These are phyloP conservation scores for Acanthacorydalis orientalis DNA, from an alignment of 2,888 invertebrate genomes.

Conservation along the genomic window DNA sequence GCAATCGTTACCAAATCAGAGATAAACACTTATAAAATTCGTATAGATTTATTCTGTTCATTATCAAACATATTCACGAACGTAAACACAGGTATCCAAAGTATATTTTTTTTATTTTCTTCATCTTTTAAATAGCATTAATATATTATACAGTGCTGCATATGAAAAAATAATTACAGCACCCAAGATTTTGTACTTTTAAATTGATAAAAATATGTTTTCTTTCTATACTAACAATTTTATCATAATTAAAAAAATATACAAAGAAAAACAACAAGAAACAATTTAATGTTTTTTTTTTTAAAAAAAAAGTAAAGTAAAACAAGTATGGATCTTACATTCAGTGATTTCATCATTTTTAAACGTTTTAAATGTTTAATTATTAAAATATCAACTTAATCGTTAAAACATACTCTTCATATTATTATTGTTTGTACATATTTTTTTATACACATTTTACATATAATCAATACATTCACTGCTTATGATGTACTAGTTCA, in stretches of 20 bases:
- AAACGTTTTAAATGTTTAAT: not conserved
- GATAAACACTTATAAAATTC: not conserved
- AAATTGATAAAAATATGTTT: conserved; percentile 7
- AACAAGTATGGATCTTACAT: not conserved
- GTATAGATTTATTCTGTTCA: not conserved
- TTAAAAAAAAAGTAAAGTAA: not conserved
- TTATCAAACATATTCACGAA: not conserved
- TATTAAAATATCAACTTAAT: too few species aligned
- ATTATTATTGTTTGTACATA: too few species aligned
- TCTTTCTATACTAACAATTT: conserved; percentile 6
- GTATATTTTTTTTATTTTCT: not conserved
- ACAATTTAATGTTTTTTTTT: conserved; percentile 2
- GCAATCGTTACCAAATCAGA: too few species aligned
- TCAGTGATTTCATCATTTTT: not conserved
- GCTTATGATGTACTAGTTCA: not conserved
- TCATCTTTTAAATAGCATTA: not conserved
- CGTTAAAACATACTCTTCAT: too few species aligned
- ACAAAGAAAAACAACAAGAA: conserved; percentile 1
- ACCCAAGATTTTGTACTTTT: conserved; percentile 10
- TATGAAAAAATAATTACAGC: conserved; percentile 7
- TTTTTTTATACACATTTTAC: not conserved
- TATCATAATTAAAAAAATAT: not conserved
- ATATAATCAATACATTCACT: not conserved
- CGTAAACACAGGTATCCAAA: not conserved
- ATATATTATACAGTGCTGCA: conserved; percentile 6